Evolutionary conservation across 2,113 vertebrate genomes (phyloP), one percentile per base, ranked within the genome.

Genomic region (Chinchilla lanigera): DNA sequence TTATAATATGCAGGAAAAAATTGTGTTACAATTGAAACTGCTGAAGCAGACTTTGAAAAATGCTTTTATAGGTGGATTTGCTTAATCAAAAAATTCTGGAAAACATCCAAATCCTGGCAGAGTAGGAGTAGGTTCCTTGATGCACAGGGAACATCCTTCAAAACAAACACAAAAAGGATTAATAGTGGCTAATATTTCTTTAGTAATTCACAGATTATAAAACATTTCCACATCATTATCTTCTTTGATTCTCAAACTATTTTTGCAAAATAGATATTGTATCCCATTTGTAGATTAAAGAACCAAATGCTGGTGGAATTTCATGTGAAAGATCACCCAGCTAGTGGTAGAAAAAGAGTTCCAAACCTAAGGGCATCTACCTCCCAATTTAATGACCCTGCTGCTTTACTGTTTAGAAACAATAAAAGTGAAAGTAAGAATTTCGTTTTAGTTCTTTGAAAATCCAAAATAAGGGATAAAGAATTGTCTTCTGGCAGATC

Each of bases 81-180:
- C 91, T 92, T 96, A 65, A 96, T 95, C 69, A 90, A 73, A 71
- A 9, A 83, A 52, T 75, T 81, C 52, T 90, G 92, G 38, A 85
- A 94, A 47, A 54, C 77, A 86, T 47, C 78, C 95, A 96, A 83
- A 85, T 78, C 54, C 50, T 75, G 33, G 4, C 92, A 30, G 11
- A n/a, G 58, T 30, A 16, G 35, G 47, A 84, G 80, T 84, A 54
- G 26, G 9, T 78, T 96, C 14, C 88, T 88, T 75, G 56, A 78
- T 60, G 16, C 52, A 58, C 60, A 85, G 69, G 89, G 54, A 92
- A 65, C 19, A 73, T 71, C 69, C 82, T n/a, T 96, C 52, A 90
- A 94, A 94, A 82, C 65, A 96, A 88, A 85, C 58, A 61, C 35
- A 65, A 58, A 47, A 80, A 56, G 38, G 20, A 80, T 4, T 58